These are phyloP conservation scores for Deilephila porcellus DNA, from an alignment of 2,888 invertebrate species.

Conservation along the genomic window DNA sequence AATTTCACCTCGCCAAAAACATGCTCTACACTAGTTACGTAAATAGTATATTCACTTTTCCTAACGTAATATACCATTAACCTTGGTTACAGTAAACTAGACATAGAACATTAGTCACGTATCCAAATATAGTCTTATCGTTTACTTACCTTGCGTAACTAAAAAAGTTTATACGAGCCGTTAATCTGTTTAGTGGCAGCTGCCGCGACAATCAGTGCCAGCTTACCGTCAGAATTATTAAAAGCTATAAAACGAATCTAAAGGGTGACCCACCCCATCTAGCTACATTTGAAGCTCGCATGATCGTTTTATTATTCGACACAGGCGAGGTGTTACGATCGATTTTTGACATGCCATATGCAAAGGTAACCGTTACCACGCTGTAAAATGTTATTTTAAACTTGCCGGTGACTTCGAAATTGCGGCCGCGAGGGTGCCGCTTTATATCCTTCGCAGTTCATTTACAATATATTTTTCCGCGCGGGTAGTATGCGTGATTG, in stretches of 20 bases:
- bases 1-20: not conserved
- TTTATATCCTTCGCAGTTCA: slow-evolving; percentile 23
- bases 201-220: slow-evolving; percentile 77
- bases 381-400: slow-evolving; percentile 26
- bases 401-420: slow-evolving; percentile 20
- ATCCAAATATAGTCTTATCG: slow-evolving; percentile 55
- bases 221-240: slow-evolving; percentile 82
- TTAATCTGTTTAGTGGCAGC: slow-evolving; percentile 77
- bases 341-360: slow-evolving; percentile 57
- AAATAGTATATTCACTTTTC: not conserved
- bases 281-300: slow-evolving; percentile 71
- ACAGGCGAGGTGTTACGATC: slow-evolving; percentile 69
- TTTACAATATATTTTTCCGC: slow-evolving; percentile 16
- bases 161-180: slow-evolving; percentile 65
- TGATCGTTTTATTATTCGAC: slow-evolving; percentile 74
- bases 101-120: slow-evolving; percentile 46
- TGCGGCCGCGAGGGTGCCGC: slow-evolving; percentile 23
- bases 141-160: slow-evolving; percentile 57
- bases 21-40: not conserved
- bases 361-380: slow-evolving; percentile 27
- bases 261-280: slow-evolving; percentile 81
- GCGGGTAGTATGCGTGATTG: slow-evolving; percentile 16
- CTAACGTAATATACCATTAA: slow-evolving; percentile 25
- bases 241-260: slow-evolving; percentile 83
- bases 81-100: slow-evolving; percentile 34